Evolutionary conservation across 2,888 invertebrate genomes (phyloP).

Genomic region (Congeria kusceri): DNA sequence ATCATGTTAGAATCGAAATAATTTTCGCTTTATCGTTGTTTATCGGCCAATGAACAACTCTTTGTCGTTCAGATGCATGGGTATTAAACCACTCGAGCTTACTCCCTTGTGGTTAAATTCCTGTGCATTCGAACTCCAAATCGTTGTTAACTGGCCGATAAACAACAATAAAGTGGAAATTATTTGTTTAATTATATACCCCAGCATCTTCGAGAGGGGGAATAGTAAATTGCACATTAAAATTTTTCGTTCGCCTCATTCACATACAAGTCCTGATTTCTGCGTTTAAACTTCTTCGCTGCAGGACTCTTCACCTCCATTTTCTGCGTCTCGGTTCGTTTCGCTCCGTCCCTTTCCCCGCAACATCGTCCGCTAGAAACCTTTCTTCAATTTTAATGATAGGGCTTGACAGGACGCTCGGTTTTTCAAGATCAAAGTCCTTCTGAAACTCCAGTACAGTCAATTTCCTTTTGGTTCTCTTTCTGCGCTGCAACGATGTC

Average conservation of each 20-base stretch:
- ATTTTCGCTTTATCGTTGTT: too few species aligned
- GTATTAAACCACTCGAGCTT: too few species aligned
- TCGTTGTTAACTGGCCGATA: too few species aligned
- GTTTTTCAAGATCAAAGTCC: constrained; percentile 46
- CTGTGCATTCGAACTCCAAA: too few species aligned
- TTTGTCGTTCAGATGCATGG: too few species aligned
- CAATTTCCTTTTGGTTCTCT: constrained; percentile 23
- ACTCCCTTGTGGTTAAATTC: too few species aligned
- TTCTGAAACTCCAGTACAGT: constrained; percentile 39
- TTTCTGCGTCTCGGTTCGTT: constrained; percentile 46
- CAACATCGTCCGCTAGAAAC: constrained; percentile 27
- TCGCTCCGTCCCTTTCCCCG: constrained; percentile 21
- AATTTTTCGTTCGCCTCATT: constrained; percentile 12
- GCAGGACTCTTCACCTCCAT: constrained; percentile 56
- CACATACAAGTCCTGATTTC: constrained; percentile 65
- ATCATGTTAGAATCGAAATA: too few species aligned
- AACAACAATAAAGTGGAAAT: too few species aligned
- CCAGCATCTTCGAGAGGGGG: too few species aligned
- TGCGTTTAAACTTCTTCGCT: constrained; percentile 60
- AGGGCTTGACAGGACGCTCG: constrained; percentile 57
- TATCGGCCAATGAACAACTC: too few species aligned
- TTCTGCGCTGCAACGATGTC: constrained; percentile 58
- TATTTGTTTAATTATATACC: too few species aligned
- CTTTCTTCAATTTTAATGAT: constrained; percentile 26
- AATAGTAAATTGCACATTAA: too few species aligned